Percentiles rank a stretch among this genome's conserved stretches.
phyloP scores from a whole-genome alignment of 2,888 invertebrate species.

The Chironomus tentans region DNA sequence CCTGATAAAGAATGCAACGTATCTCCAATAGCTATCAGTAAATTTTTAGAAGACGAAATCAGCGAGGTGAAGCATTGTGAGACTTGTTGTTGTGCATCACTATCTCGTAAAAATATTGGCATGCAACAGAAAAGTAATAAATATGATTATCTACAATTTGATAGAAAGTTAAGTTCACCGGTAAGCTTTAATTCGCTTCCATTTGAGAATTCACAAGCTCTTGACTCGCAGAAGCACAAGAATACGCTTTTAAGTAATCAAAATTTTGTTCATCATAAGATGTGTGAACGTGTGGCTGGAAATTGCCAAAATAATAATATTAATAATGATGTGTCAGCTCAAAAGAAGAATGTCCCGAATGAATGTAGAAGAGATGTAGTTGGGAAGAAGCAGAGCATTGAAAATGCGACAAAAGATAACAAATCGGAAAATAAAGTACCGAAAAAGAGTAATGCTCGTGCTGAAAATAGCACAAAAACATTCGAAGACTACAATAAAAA shows the following conservation, averaged over 20 bases:
- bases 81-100: constrained; percentile 61
- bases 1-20: not conserved
- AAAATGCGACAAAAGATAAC: not conserved
- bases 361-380: not conserved
- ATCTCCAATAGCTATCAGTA: constrained; percentile 84
- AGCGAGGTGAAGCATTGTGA: constrained; percentile 71
- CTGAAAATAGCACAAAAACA: constrained; percentile 40
- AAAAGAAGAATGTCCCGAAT: not conserved
- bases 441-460: constrained; percentile 38
- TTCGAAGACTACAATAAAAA: constrained; percentile 43
- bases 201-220: no score
- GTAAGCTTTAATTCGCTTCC: no score
- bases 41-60: constrained; percentile 80
- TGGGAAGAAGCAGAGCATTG: not conserved
- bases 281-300: constrained; percentile 44
- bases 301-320: not conserved
- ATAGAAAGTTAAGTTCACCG: constrained; percentile 28
- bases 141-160: constrained; percentile 52
- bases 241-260: constrained; percentile 43
- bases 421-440: not conserved
- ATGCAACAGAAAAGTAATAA: constrained; percentile 41
- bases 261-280: constrained; percentile 43
- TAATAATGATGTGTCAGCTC: not conserved
- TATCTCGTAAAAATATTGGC: constrained; percentile 46
- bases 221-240: no score